phyloP scores from a whole-genome alignment of 2,888 invertebrate genomes.

The Alsophila aescularia region DNA sequence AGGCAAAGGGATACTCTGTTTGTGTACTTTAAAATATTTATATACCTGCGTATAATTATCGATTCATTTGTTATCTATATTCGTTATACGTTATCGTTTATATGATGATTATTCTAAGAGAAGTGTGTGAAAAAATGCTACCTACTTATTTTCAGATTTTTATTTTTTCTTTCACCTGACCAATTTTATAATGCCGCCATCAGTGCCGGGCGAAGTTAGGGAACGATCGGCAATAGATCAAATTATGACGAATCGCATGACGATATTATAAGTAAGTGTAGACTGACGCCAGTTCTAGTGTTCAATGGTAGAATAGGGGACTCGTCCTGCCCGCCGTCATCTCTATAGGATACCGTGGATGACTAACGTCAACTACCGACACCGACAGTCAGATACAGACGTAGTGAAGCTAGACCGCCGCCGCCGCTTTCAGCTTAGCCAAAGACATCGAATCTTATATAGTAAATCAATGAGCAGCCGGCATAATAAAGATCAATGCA shows the following conservation, averaged over 20 bases:
- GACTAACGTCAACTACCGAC: slow-evolving; percentile 56
- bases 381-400: slow-evolving; percentile 46
- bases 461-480: slow-evolving; percentile 42
- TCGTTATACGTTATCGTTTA: slow-evolving; percentile 74
- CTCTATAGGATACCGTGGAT: slow-evolving; percentile 67
- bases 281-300: slow-evolving; percentile 65
- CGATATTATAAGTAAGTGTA: slow-evolving; percentile 69
- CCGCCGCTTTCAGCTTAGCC: slow-evolving; percentile 75
- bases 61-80: slow-evolving; percentile 73
- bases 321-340: slow-evolving; percentile 61
- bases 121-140: slow-evolving; percentile 82
- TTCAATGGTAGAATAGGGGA: slow-evolving; percentile 78
- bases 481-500: slow-evolving; percentile 49
- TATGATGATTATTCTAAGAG: slow-evolving; percentile 72
- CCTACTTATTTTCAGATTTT: slow-evolving; percentile 84
- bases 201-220: slow-evolving; percentile 71
- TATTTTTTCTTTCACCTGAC: slow-evolving; percentile 82
- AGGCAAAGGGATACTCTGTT: slow-evolving; percentile 72
- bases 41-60: slow-evolving; percentile 64
- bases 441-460: slow-evolving; percentile 48
- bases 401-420: slow-evolving; percentile 72
- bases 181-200: slow-evolving; percentile 72
- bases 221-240: slow-evolving; percentile 68
- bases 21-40: slow-evolving; percentile 73
- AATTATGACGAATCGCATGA: slow-evolving; percentile 44